Evolutionary conservation across 2,113 vertebrate species (phyloP).

Genomic region (Hippocampus mohnikei): DNA sequence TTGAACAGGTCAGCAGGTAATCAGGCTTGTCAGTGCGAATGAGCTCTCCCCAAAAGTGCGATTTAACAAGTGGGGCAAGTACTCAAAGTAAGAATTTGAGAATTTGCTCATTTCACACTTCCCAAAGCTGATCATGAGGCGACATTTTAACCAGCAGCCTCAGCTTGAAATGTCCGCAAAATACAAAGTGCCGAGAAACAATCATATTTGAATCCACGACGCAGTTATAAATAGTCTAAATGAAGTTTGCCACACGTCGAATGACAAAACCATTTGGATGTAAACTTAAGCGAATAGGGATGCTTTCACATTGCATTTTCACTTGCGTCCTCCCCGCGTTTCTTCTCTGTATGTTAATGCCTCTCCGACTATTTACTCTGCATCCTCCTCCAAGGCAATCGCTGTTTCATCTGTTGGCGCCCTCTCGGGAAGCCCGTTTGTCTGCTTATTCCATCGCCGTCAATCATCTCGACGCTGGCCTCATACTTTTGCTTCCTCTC

Average conservation of each 20-base stretch:
- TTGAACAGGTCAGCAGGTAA: too few relatives aligned
- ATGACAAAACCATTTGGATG: constrained; percentile 13
- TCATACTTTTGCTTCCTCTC: constrained; percentile 46
- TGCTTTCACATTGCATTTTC: constrained; percentile 31
- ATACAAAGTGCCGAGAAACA: not conserved
- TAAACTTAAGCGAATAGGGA: constrained; percentile 1
- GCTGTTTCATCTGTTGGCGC: constrained; percentile 48
- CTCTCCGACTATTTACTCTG: constrained; percentile 53
- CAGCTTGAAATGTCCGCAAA: constrained; percentile 17
- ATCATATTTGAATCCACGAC: constrained; percentile 15
- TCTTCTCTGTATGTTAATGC: constrained; percentile 49
- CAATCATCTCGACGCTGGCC: constrained; percentile 27
- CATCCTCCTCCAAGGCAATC: constrained; percentile 48
- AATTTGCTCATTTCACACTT: too few relatives aligned
- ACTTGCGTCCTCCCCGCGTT: constrained; percentile 24
- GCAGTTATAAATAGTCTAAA: constrained; percentile 17
- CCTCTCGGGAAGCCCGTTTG: constrained; percentile 59
- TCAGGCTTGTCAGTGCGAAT: too few relatives aligned
- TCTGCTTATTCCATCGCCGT: constrained; percentile 52
- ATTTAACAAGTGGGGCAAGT: too few relatives aligned
- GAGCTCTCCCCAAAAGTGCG: too few relatives aligned
- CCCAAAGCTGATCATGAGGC: not conserved
- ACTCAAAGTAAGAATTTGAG: too few relatives aligned
- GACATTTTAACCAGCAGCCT: constrained; percentile 12
- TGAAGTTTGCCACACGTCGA: constrained; percentile 11